Base-by-base conservation (phyloP, 2,888 invertebrate species). In the Archips xylosteana region DNA sequence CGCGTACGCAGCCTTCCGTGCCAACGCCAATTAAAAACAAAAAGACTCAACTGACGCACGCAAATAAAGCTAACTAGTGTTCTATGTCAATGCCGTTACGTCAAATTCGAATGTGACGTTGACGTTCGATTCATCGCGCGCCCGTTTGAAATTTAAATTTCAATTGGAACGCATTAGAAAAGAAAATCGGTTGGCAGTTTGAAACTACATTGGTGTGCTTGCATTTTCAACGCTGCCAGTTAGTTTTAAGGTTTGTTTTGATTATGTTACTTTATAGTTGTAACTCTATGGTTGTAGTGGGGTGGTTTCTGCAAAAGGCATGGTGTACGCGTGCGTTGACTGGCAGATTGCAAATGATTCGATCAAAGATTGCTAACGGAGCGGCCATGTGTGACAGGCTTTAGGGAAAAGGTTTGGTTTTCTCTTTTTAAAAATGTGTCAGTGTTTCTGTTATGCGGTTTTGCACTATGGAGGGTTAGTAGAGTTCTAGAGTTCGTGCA, bases 351-450 rank as follows among this genome's bases (percentile, higher is more conserved):
- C 79, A 82, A 86, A 84, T 81, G 85, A 79, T 79, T 75, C 77
- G 83, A 89, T 89, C 83, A 75, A 68, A 80, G 86, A 91, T 90
- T 83, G 81, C 75, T 89, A 89, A 91, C 90, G 89, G 90, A 80
- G 83, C 78, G 12, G 75, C 75, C 80, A 79, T 85, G 84, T 85
- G 87, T 84, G 84, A 83, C 82, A 69, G 63, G 83, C 85, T 81
- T 83, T 79, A 81, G 80, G 78, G 77, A 81, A 78, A 82, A 67
- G 68, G 76, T 80, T 81, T 75, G 23, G 49, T 10, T 73, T 49
- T 69, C 59, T 59, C 36, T 62, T 61, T 39, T 54, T 23, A 15
- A 54, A 54, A 8, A 23, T 54, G 49, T 49, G n/a, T 49, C n/a
- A 49, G 49, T 15, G 54, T 54, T 8, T 23, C 54, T 54, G 15